Evolutionary conservation across 2,888 invertebrate genomes (phyloP), one percentile per base, ranked within the genome.

Genomic region (Drosophila koepferae): DNA sequence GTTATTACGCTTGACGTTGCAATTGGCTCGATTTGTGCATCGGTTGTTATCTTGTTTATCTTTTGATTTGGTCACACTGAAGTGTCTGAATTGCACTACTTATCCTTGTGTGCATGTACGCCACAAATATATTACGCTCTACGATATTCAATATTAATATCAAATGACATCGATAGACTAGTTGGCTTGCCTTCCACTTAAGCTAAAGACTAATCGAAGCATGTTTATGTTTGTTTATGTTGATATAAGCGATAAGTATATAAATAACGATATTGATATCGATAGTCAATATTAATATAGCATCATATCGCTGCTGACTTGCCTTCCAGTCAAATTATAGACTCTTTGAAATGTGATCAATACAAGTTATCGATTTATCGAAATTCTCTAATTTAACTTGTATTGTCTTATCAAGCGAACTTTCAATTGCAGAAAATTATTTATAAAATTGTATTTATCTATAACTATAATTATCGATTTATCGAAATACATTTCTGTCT

Each of bases 1-100:
- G 64, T 49, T 49, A 34, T 43, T 51, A 38, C 10, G 43, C 43
- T 36, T 43, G 20, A 51, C 64, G 36, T 44, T 51, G 41, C 34
- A 20, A 53, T 20, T 51, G 49, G 49, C 31, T 18, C 34, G 49
- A 51, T 18, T 12, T 51, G 49, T 51, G 49, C 51, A 51, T 54
- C 20, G 18, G 9, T 16, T 54, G 10, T 20, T 20, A 23, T 38
- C 38, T 54, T 38, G 38, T 54, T 54, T 38, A 20, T 23, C 53
- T 38, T 23, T 38, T 36, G 14, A 34, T 14, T 53, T 53, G 14
- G 51, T 14, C 51, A 53, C 36, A 34, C 34, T 51, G 18, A 8
- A 53, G 3, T 12, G 12, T 0, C 10, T 49, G 31, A 0, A 10
- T 10, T 31, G n/a, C 5, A 31, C 31, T n/a, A 3, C 9, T n/a